Conservation (phyloP, 2,888 invertebrate genomes). For the Hetaerina titia region DNA sequence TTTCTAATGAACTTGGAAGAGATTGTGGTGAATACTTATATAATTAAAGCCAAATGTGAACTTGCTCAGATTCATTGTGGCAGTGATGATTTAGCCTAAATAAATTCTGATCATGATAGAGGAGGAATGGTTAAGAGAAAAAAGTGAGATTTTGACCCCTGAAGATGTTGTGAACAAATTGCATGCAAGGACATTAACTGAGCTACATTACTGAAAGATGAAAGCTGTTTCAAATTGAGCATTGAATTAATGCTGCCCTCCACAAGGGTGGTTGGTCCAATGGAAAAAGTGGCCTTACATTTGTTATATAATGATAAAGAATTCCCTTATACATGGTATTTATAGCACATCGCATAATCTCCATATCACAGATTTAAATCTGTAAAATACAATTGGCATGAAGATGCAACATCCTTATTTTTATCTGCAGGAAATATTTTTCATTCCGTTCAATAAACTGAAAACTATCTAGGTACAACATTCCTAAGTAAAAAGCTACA, state of each 20-base stretch:
- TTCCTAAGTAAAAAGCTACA: background rate
- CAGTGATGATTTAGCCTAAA: background rate
- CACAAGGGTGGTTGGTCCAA: background rate
- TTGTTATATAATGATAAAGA: no score
- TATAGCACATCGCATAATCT: no score
- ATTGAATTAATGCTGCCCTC: background rate
- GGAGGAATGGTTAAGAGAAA: background rate
- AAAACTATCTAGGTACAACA: background rate
- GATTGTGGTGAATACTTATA: background rate
- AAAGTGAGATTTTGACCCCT: background rate
- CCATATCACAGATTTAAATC: no score
- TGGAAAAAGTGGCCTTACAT: no score
- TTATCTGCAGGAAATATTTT: no score
- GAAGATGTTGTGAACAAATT: background rate
- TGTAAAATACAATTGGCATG: no score
- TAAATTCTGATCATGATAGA: background rate
- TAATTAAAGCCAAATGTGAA: background rate
- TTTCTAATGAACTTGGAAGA: background rate
- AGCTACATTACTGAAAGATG: background rate
- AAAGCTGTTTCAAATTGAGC: background rate
- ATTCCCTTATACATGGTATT: no score
- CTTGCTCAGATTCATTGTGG: background rate
- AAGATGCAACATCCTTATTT: no score
- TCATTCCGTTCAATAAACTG: background rate
- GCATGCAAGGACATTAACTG: background rate